Base-by-base conservation (phyloP, 2,113 vertebrate species). In the Gila orcuttii region DNA sequence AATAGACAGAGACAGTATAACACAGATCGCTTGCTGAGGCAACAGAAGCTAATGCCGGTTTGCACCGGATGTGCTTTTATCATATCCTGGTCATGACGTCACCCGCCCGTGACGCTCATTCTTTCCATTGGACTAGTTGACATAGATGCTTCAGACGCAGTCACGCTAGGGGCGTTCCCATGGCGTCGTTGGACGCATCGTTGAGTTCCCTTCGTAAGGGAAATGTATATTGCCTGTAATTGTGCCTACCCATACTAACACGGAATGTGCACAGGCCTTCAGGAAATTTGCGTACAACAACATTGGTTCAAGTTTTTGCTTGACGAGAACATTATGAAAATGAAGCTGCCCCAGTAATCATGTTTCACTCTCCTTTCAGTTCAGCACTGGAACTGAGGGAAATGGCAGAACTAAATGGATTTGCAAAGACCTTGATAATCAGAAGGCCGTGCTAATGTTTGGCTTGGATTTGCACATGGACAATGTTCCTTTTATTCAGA, bases 371-470 rank as follows among this genome's bases (percentile, higher is more conserved):
- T 52, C 62, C 62, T 69, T 82, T 52, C 45, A 69, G 10, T 33
- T 68, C 80, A 50, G 47, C 23, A 62, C 59, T 80, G 78, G 23
- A 45, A 45, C 78, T 80, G 78, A 80, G 73, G n/a, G 78, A 80
- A 82, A 66, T 68, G 45, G 45, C 60, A 82, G 60, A 82, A 82
- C 60, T 66, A 82, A 82, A 69, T 52, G 80, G 80, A 69, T 82
- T 81, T 66, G 80, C 45, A 52, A 31, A 52, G 62, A 52, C 45
- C 17, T 52, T 82, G 64, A 69, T 52, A 69, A n/a, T 82, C 25
- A 69, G 45, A 55, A 66, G 80, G 62, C 42, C 3, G 10, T 47
- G 62, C 42, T 81, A 50, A 81, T 81, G 25, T 82, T 82, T 82
- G 79, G 60, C 62, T 52, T 52, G 6, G 79, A 82, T 82, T 66